Conservation (phyloP, 2,888 invertebrate genomes). For the Cerastis rubricosa region DNA sequence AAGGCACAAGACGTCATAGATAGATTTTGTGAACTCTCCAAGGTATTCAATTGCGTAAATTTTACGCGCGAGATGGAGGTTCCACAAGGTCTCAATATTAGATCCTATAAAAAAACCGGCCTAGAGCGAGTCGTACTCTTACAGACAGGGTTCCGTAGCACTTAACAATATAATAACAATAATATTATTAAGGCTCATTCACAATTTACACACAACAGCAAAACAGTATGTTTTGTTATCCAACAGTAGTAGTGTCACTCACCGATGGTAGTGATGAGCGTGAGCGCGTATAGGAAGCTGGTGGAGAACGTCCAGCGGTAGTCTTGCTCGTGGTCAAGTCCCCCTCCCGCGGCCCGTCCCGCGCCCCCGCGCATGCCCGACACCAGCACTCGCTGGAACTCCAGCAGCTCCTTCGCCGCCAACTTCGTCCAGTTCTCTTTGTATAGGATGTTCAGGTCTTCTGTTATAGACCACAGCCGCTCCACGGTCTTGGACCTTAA, state of each 20-base stretch:
- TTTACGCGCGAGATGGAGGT: no score
- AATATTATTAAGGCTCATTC: no score
- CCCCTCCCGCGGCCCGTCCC: neutral
- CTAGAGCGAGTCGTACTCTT: no score
- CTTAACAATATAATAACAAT: no score
- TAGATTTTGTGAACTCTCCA: no score
- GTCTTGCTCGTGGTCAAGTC: conserved; percentile 80
- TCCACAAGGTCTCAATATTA: no score
- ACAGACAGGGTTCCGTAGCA: no score
- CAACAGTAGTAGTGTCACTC: conserved; percentile 79
- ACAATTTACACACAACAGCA: no score
- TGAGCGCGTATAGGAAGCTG: conserved; percentile 97
- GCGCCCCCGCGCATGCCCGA: conserved; percentile 81
- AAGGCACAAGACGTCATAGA: no score
- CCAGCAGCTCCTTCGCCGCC: conserved; percentile 96
- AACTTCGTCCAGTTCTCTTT: conserved; percentile 97
- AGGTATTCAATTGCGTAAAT: no score
- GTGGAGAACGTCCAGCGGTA: conserved; percentile 98
- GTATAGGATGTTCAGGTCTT: conserved; percentile 96
- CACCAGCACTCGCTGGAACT: conserved; percentile 93
- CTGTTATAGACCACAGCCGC: conserved; percentile 96
- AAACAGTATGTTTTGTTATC: no score
- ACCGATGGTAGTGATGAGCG: conserved; percentile 98
- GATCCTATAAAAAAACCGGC: no score
- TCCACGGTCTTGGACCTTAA: conserved; percentile 94